phyloP scores from a whole-genome alignment of 2,797 vertebrate species.

The Acanthis flammea region DNA sequence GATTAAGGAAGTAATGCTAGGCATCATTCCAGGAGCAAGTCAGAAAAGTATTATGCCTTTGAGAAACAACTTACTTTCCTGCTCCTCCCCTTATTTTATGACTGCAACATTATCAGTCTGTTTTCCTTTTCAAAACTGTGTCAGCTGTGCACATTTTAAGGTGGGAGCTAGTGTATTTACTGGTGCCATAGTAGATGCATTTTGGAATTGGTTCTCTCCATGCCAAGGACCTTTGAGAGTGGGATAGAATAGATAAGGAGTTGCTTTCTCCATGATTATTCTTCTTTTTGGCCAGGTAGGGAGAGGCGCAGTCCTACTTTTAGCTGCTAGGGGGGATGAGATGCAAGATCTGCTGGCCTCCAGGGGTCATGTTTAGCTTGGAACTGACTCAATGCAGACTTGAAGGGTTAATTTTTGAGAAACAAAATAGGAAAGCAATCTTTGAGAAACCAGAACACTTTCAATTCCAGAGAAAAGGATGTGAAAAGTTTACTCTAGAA shows the following conservation, averaged over 20 bases:
- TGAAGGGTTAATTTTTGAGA: not conserved
- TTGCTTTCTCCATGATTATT: not conserved
- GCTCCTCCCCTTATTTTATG: not conserved
- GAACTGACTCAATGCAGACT: not conserved
- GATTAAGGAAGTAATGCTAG: not conserved
- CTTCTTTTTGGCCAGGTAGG: not conserved
- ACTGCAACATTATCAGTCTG: not conserved
- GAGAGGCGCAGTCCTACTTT: not conserved
- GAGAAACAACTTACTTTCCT: not conserved
- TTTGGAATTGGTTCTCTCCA: not conserved
- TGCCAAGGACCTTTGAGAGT: not conserved
- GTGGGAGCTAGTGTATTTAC: not conserved
- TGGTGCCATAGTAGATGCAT: not conserved
- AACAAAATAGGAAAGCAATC: not conserved
- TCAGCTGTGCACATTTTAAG: not conserved
- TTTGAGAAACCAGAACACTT: not conserved
- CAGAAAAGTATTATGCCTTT: not conserved
- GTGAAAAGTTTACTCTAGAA: not conserved
- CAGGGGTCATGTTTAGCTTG: not conserved
- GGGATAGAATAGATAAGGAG: not conserved
- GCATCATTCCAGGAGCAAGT: not conserved
- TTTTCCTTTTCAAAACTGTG: not conserved
- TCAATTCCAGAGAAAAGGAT: not conserved
- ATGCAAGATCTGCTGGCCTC: not conserved
- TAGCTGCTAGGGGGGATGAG: not conserved